A percentile compares a stretch with the other conserved stretches of the same genome.
phyloP scores from a whole-genome alignment of 2,113 vertebrate genomes.

The Salvelinus namaycush region DNA sequence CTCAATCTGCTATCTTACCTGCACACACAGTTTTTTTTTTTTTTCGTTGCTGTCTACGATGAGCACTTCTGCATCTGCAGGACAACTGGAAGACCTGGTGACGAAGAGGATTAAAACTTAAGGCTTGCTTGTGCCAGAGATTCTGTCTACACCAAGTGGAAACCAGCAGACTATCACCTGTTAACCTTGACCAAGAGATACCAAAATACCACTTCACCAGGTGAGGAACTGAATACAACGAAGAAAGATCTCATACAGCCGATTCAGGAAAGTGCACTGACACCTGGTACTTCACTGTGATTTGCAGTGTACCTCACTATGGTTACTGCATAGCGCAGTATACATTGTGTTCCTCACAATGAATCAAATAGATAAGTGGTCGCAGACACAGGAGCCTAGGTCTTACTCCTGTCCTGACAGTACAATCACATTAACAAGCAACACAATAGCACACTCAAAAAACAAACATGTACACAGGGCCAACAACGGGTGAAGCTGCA shows the following conservation, averaged over 20 bases:
- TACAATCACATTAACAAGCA: constrained; percentile 55
- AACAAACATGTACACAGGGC: constrained; percentile 49
- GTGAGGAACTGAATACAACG: neutral
- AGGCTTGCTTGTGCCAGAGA: neutral
- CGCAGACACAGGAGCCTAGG: constrained; percentile 37
- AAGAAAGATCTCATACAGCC: neutral
- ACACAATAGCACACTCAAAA: constrained; percentile 56
- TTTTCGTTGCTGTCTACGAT: constrained; percentile 32
- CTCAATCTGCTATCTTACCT: constrained; percentile 88
- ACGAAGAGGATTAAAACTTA: neutral
- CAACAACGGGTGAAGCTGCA: constrained; percentile 58
- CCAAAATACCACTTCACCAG: neutral
- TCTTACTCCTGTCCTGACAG: constrained; percentile 41
- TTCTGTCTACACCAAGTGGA: neutral
- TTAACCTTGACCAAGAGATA: neutral
- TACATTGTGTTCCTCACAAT: constrained; percentile 14
- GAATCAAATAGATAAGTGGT: constrained; percentile 43
- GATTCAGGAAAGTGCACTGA: neutral
- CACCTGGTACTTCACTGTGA: neutral
- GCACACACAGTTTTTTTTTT: constrained; percentile 43
- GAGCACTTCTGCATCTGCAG: constrained; percentile 33
- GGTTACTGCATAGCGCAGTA: neutral
- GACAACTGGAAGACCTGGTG: constrained; percentile 26
- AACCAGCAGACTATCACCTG: too few relatives aligned
- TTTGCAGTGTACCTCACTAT: neutral